Percentiles rank a stretch among this genome's conserved stretches.
Evolutionary conservation across 53 echinoderm and acorn worm genomes (phyloP).

Genomic region (Echinarachnius parma): DNA sequence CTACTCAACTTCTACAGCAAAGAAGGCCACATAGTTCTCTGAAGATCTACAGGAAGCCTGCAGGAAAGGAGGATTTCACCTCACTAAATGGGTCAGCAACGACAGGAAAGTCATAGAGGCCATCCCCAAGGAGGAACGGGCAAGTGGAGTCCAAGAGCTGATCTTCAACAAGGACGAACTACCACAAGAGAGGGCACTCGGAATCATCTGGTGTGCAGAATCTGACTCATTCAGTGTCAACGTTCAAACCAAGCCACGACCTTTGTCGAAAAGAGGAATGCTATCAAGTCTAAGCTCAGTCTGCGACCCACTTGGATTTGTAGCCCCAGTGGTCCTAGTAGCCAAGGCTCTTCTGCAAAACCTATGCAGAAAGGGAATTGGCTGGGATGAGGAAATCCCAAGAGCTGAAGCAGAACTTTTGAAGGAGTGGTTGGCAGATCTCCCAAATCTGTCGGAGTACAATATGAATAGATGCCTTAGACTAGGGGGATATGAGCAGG

Average conservation of each 20-base stretch:
- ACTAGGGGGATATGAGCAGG: constrained; percentile 4
- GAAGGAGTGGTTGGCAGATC: constrained; percentile 22
- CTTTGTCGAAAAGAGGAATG: constrained; percentile 15
- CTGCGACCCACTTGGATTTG: constrained; percentile 35
- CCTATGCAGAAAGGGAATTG: constrained; percentile 5
- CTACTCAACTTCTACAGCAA: no score
- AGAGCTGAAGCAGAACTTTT: neutral
- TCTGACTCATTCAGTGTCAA: constrained; percentile 25
- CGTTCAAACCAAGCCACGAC: constrained; percentile 9
- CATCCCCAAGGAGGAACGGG: no score
- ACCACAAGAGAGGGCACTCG: no score
- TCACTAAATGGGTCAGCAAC: no score
- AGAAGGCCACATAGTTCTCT: no score
- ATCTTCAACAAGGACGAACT: no score
- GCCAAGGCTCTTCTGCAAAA: constrained; percentile 44
- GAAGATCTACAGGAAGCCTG: no score
- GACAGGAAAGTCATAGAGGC: no score
- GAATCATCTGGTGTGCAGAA: constrained; percentile 30
- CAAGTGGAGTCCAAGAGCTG: no score
- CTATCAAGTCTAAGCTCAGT: constrained; percentile 36
- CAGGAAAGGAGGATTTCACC: no score
- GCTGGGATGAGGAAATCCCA: constrained; percentile 36
- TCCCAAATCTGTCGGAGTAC: constrained; percentile 28
- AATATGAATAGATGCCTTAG: constrained; percentile 36
- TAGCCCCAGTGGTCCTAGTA: constrained; percentile 26